Percentiles rank a stretch among this genome's conserved stretches.
phyloP scores from a whole-genome alignment of 1,140 invertebrate genomes.

The Saccostrea glomerata region DNA sequence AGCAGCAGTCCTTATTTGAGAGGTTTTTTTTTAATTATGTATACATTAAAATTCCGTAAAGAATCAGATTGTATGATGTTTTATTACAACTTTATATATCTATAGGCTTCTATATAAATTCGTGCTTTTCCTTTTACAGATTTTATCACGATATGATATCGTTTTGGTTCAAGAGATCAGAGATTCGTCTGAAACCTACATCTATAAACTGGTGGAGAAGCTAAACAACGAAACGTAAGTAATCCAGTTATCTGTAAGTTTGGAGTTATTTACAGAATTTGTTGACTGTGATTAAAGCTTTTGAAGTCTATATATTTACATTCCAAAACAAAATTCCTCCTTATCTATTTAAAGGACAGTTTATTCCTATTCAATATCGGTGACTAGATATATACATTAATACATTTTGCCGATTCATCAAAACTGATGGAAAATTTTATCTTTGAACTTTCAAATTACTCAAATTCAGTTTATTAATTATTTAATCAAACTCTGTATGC shows the following conservation, averaged over 20 bases:
- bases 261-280: neutral
- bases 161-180: slow-evolving; percentile 71
- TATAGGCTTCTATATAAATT: neutral
- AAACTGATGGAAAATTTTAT: too few relatives aligned
- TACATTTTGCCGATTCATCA: too few relatives aligned
- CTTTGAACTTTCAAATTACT: too few relatives aligned
- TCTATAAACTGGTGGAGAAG: neutral
- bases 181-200: slow-evolving; percentile 50
- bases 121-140: slow-evolving; percentile 55
- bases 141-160: slow-evolving; percentile 69
- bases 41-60: neutral
- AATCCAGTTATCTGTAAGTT: neutral
- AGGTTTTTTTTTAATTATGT: neutral
- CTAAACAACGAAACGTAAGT: neutral
- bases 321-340: neutral
- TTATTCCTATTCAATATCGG: too few relatives aligned
- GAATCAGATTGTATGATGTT: neutral
- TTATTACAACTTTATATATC: neutral
- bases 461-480: too few relatives aligned
- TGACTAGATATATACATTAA: too few relatives aligned
- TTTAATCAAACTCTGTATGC: too few relatives aligned
- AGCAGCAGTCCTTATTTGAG: neutral
- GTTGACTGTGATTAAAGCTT: neutral
- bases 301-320: neutral
- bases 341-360: too few relatives aligned